Evolutionary conservation across 2,797 vertebrate species (phyloP).

Genomic region (Gymnopithys bicolor): DNA sequence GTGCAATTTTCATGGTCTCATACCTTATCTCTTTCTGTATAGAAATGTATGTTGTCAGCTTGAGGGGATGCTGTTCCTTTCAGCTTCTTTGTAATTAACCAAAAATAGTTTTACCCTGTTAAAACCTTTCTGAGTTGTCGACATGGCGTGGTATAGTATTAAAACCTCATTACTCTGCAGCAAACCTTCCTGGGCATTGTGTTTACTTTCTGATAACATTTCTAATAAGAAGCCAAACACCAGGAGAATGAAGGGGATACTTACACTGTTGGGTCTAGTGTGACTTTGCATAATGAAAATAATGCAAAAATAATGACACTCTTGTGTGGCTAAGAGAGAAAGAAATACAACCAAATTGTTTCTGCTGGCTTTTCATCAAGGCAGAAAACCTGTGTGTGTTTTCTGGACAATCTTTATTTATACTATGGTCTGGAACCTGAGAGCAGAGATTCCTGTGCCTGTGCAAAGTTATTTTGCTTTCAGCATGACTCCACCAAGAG

Average conservation of each 20-base stretch:
- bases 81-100: conserved; percentile 70
- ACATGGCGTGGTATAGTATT: conserved; percentile 45
- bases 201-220: conserved; percentile 27
- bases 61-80: conserved; percentile 65
- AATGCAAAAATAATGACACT: not conserved
- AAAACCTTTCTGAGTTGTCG: conserved; percentile 66
- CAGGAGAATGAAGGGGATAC: conserved; percentile 41
- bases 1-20: conserved; percentile 66
- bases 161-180: conserved; percentile 58
- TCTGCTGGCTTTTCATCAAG: conserved; percentile 1
- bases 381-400: not conserved
- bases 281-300: conserved; percentile 15
- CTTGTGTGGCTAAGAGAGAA: not conserved
- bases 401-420: not conserved
- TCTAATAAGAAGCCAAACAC: conserved; percentile 12
- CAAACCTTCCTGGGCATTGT: not conserved
- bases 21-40: conserved; percentile 69
- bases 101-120: conserved; percentile 71
- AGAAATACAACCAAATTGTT: not conserved
- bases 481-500: not conserved
- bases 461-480: not conserved
- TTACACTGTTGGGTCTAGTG: conserved; percentile 28
- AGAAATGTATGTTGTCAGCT: conserved; percentile 70
- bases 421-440: not conserved
- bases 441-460: not conserved